A percentile compares a stretch with the other conserved stretches of the same genome.
phyloP scores from a whole-genome alignment of 2,113 vertebrate genomes.

The Gobio gobio region DNA sequence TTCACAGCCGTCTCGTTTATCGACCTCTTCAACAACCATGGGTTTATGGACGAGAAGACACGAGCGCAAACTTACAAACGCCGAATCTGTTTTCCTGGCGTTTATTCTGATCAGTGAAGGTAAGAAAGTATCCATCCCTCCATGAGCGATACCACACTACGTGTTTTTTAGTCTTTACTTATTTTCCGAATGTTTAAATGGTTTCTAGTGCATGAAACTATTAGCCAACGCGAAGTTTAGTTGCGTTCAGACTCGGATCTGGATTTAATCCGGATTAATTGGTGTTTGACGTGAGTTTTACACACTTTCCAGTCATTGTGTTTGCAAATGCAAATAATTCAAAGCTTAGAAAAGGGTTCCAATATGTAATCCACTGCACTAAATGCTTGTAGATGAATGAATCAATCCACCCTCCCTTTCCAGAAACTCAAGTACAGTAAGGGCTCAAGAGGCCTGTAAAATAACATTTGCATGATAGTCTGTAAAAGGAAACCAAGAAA shows the following conservation, averaged over 20 bases:
- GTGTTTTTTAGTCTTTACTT: neutral
- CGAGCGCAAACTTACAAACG: neutral
- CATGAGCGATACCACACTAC: neutral
- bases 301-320: neutral
- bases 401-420: neutral
- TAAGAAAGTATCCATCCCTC: neutral
- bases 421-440: neutral
- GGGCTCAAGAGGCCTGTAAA: neutral
- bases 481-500: neutral
- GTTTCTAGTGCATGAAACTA: neutral
- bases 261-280: neutral
- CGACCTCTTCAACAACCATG: neutral
- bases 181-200: neutral
- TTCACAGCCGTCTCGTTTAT: neutral
- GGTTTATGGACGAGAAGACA: neutral
- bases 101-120: neutral
- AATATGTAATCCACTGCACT: neutral
- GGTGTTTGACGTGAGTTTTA: neutral
- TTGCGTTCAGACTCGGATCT: neutral
- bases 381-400: constrained; percentile 13
- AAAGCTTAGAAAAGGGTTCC: neutral
- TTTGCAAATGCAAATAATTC: neutral
- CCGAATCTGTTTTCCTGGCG: neutral
- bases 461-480: neutral
- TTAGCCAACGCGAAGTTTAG: neutral